Evolutionary conservation across 2,797 vertebrate species (phyloP), one percentile per base, ranked within the genome.

Genomic region (Helarctos malayanus): DNA sequence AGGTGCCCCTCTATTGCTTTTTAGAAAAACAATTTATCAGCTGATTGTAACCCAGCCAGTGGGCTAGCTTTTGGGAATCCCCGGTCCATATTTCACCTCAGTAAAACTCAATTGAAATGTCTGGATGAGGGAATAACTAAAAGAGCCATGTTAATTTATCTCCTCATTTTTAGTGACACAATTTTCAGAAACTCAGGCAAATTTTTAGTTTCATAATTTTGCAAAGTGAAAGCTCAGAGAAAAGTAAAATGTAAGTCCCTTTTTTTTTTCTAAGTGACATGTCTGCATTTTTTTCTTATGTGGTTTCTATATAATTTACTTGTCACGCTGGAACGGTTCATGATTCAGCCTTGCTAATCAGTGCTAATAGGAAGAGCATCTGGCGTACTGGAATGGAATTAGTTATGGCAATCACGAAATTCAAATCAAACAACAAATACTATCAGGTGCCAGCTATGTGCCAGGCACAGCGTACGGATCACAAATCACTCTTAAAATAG

Each of bases 381-480:
- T 87, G 68, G 68, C 61, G 79, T 63, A 47, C 19, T 79, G 91
- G 35, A 76, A 87, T 91, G 82, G n/a, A 86, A 61, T 87, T 69
- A 76, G 41, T 91, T 29, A 61, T 57, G 41, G 35, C 11, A 76
- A 71, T 93, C 35, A 69, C 16, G n/a, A 71, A 89, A 93, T 93
- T 49, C 83, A 93, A 69, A 73, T 38, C 49, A 85, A 75, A 69
- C 7, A n/a, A 71, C 49, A 93, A 87, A 93, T 86, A 88, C 49
- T 21, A 84, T 57, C 52, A 25, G n/a, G 35, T 49, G 25, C 52
- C 16, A 27, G 45, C 56, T 59, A 7, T 54, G 82, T 82, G 27
- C 59, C 35, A 76, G 69, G 45, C 14, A 61, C 18, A 75, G n/a
- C 2, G 0, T 38, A 45, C 27, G 23, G 19, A 91, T 59, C 29